Conservation (phyloP, 2,113 vertebrate species). For the Eretmochelys imbricata region DNA sequence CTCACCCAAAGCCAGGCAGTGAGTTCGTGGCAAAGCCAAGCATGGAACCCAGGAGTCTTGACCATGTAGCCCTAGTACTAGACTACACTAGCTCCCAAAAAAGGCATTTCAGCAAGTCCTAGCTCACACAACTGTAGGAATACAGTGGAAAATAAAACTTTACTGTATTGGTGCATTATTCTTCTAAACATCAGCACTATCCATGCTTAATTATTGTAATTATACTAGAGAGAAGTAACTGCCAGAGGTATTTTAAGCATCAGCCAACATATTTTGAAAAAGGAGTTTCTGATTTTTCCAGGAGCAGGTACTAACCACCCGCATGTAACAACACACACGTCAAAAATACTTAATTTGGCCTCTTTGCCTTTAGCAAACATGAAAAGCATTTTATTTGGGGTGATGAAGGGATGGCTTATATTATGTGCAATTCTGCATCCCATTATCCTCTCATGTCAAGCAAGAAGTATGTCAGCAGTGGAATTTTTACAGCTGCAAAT, state of each 20-base stretch:
- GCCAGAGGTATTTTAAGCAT: conserved; percentile 66
- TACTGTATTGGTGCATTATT: conserved; percentile 13
- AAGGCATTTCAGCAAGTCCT: background rate
- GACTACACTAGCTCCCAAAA: background rate
- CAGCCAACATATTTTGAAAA: conserved; percentile 58
- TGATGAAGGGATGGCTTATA: background rate
- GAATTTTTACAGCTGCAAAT: background rate
- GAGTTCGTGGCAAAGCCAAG: background rate
- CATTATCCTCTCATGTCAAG: rapidly evolving
- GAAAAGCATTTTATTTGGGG: background rate
- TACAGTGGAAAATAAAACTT: background rate
- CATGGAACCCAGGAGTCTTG: background rate
- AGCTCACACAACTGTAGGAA: rapidly evolving
- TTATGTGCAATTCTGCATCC: rapidly evolving
- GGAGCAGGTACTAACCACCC: conserved; percentile 22
- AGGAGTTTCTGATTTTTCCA: conserved; percentile 3
- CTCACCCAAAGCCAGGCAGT: background rate
- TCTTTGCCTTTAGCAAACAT: background rate
- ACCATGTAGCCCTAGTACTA: background rate
- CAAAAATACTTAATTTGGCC: rapidly evolving
- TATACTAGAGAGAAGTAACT: conserved; percentile 65
- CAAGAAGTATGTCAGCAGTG: rapidly evolving
- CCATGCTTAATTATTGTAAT: conserved; percentile 62
- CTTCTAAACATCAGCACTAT: conserved; percentile 61
- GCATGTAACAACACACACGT: background rate